Percentiles rank a stretch among this genome's conserved stretches.
phyloP scores from a whole-genome alignment of 2,888 invertebrate genomes.

The Scrobipalpa costella region DNA sequence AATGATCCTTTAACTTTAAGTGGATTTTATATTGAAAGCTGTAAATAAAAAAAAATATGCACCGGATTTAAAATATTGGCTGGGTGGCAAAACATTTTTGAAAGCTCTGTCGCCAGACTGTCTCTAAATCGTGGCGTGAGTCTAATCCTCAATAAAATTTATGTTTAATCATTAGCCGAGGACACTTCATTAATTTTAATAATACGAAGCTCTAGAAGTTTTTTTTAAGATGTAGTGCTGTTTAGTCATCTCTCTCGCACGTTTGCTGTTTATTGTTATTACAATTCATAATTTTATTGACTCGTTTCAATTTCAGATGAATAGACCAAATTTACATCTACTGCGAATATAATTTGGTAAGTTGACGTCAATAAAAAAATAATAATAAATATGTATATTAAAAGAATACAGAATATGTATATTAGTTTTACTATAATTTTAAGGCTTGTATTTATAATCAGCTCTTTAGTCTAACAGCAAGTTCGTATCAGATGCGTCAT shows the following conservation, averaged over 20 bases:
- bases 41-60: no score
- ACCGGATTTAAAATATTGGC: no score
- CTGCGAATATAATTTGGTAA: not conserved
- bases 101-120: no score
- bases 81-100: no score
- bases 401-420: no score
- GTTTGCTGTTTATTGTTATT: conserved; percentile 10
- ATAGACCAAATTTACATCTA: conserved; percentile 8
- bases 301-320: conserved; percentile 25
- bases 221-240: conserved; percentile 21
- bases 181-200: conserved; percentile 37
- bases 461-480: no score
- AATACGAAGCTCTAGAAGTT: conserved; percentile 12
- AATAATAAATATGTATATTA: not conserved
- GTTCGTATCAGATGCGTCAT: no score
- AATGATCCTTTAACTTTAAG: no score
- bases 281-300: conserved; percentile 21
- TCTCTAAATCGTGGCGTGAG: conserved; percentile 31
- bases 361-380: not conserved
- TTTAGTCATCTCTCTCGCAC: conserved; percentile 3
- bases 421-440: no score
- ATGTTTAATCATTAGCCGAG: conserved; percentile 36
- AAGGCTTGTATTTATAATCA: no score
- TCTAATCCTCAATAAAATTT: conserved; percentile 35
- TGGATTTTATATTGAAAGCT: no score